A percentile compares a stretch with the other conserved stretches of the same genome.
Conservation (phyloP, 2,797 vertebrate species). For the Myotis daubentonii region DNA sequence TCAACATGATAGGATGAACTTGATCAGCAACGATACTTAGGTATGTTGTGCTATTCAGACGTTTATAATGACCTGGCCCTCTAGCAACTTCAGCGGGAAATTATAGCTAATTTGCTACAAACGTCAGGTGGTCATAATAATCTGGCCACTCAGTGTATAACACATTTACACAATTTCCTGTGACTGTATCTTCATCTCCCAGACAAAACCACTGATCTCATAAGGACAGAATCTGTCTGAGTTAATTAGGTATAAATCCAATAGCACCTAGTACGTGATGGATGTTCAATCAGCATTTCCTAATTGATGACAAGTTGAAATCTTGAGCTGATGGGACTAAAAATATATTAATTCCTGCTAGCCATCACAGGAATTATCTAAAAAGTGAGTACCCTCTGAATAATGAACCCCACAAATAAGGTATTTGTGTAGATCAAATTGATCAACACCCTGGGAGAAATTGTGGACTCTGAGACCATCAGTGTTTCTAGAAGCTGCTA, state of each 20-base stretch:
- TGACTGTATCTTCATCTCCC: neutral
- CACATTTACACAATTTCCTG: neutral
- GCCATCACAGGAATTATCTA: neutral
- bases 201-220: neutral
- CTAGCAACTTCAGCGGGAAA: no score
- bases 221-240: constrained; percentile 9
- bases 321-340: neutral
- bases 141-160: no score
- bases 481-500: neutral
- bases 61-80: no score
- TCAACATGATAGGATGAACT: no score
- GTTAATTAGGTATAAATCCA: neutral
- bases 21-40: no score
- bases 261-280: neutral
- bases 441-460: neutral
- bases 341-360: neutral
- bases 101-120: no score
- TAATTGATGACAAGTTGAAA: neutral
- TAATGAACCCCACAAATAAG: neutral
- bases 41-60: no score
- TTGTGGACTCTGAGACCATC: neutral
- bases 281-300: neutral
- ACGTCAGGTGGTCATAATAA: no score
- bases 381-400: neutral
- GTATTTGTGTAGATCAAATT: neutral